Conservation (phyloP, 92 coral and sea anemone species). For the Parazoanthus swiftii region DNA sequence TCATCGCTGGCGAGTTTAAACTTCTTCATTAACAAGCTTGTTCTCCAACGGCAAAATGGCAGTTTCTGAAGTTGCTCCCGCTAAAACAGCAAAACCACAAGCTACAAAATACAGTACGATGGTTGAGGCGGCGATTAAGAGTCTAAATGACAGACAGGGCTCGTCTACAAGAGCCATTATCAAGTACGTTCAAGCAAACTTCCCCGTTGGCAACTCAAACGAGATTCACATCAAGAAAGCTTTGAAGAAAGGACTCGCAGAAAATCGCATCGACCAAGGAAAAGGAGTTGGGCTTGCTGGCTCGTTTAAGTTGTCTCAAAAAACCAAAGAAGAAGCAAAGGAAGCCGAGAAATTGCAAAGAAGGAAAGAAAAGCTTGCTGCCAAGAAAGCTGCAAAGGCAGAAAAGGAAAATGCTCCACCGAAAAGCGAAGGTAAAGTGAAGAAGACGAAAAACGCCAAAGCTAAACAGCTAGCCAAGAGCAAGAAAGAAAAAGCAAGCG, state of each 20-base stretch:
- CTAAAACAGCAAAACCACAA: constrained; percentile 46
- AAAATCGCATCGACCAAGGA: constrained; percentile 72
- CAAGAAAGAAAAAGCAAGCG: constrained; percentile 6
- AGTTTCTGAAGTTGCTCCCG: constrained; percentile 20
- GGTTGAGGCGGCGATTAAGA: constrained; percentile 82
- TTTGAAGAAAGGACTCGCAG: constrained; percentile 61
- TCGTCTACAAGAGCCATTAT: constrained; percentile 83
- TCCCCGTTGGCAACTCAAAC: constrained; percentile 60
- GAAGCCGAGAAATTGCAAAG: constrained; percentile 50
- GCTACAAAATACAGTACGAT: constrained; percentile 77
- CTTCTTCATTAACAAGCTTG: not conserved
- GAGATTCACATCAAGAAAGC: constrained; percentile 69
- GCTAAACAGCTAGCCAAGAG: not conserved
- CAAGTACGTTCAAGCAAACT: constrained; percentile 73
- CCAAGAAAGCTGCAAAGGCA: constrained; percentile 32
- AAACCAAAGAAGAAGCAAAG: constrained; percentile 73
- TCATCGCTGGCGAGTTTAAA: not conserved
- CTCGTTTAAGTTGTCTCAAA: constrained; percentile 74
- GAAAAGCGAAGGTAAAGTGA: not conserved
- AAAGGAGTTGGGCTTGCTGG: constrained; percentile 89
- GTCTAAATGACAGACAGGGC: constrained; percentile 80
- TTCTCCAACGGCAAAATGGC: constrained; percentile 14
- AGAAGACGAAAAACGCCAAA: constrained; percentile 20
- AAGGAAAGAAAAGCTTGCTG: constrained; percentile 40
- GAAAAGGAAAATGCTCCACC: constrained; percentile 33